Base-by-base conservation (phyloP, 2,113 vertebrate species). In the Glaucomys volans region DNA sequence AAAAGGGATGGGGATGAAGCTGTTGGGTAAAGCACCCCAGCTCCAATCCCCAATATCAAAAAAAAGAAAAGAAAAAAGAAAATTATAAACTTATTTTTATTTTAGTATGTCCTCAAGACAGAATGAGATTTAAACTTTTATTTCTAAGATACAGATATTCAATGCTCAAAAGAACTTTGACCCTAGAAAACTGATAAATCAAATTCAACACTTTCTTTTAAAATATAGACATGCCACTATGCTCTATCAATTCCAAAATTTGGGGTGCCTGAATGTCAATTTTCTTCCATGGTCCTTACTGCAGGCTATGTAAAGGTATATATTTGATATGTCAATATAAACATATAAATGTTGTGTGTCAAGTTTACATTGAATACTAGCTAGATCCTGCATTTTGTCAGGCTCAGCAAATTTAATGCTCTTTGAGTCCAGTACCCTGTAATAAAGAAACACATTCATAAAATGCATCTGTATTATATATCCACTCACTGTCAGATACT, bases 111-210 rank as follows among this genome's bases (percentile, higher is more conserved):
- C 84, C 85, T 96, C 57, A 94, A 76, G 32, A 91, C 54, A 92
- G 22, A 89, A 94, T 47, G 92, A 88, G 91, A 81, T 86, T 57
- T 96, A 79, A 95, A 90, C 18, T 94, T 74, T 62, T 79, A 88
- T 67, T 66, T 91, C 37, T 92, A 90, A 92, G 26, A 95, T 42
- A 92, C 12, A 87, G 2, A 47, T 82, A 82, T 92, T 8, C 37
- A 75, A 69, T n/a, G 50, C 40, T 94, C 59, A 57, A 85, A 64
- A 84, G 40, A 93, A 90, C 28, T 87, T 1, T 76, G 32, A 94
- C 89, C 32, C 28, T 74, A 64, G 52, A 30, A 92, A 76, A 94
- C 44, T 62, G 32, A 40, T 83, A 86, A 71, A 81, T 18, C 6
- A 89, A 96, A 32, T 57, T 24, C 52, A 18, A 94, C 75, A 87